Conservation (phyloP, 2,888 invertebrate genomes). For the Sialis fuliginosa region DNA sequence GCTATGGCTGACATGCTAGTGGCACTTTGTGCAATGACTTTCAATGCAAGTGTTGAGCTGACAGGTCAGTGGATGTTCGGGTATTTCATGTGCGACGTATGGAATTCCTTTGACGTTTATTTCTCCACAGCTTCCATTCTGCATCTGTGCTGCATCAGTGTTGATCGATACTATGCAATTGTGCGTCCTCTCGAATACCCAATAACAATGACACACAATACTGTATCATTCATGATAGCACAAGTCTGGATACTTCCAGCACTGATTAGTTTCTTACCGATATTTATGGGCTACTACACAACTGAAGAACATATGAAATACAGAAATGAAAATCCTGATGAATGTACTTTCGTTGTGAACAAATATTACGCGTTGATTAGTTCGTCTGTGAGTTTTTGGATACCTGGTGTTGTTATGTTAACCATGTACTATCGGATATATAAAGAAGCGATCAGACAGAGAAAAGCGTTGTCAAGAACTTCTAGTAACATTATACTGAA, state of each 20-base stretch:
- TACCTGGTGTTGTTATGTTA: slow-evolving; percentile 82
- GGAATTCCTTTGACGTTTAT: slow-evolving; percentile 87
- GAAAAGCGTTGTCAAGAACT: slow-evolving; percentile 68
- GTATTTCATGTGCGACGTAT: slow-evolving; percentile 80
- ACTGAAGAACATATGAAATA: slow-evolving; percentile 38
- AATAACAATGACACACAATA: slow-evolving; percentile 72
- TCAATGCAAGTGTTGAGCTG: slow-evolving; percentile 70
- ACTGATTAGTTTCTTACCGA: slow-evolving; percentile 83
- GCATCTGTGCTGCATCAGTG: slow-evolving; percentile 86
- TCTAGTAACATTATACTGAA: slow-evolving; percentile 72
- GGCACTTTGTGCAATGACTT: slow-evolving; percentile 81
- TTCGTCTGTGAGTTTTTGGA: slow-evolving; percentile 84
- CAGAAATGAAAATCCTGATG: slow-evolving; percentile 46
- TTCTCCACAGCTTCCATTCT: slow-evolving; percentile 84
- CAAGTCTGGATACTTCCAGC: slow-evolving; percentile 87
- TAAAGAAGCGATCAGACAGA: slow-evolving; percentile 64
- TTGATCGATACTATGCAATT: slow-evolving; percentile 83
- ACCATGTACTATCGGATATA: slow-evolving; percentile 79
- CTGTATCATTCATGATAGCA: slow-evolving; percentile 64
- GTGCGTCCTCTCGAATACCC: slow-evolving; percentile 85
- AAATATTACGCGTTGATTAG: slow-evolving; percentile 75
- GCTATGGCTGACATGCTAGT: slow-evolving; percentile 90
- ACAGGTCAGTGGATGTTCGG: slow-evolving; percentile 81
- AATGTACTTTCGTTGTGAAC: slow-evolving; percentile 72
- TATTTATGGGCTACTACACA: slow-evolving; percentile 75